Conservation (phyloP, 2,888 invertebrate species). For the Asteroscopus sphinx region DNA sequence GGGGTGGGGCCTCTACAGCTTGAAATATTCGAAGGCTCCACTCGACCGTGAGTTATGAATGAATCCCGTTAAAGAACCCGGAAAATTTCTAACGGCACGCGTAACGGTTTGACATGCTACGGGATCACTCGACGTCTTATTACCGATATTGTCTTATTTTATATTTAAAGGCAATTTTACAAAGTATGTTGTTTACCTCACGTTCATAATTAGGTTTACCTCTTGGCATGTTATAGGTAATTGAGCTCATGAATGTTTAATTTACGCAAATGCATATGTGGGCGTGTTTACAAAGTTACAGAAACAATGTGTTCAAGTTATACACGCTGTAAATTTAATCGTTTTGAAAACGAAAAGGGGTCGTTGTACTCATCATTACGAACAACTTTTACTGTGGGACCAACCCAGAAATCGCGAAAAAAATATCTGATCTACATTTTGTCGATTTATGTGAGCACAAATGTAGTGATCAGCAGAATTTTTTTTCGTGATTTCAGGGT, state of each 20-base stretch:
- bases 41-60: slow-evolving; percentile 89
- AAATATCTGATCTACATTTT: too few species aligned
- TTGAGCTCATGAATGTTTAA: slow-evolving; percentile 52
- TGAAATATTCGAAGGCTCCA: slow-evolving; percentile 89
- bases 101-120: slow-evolving; percentile 68
- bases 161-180: slow-evolving; percentile 24
- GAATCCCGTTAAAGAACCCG: slow-evolving; percentile 89
- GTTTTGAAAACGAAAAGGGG: too few species aligned
- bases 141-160: slow-evolving; percentile 48
- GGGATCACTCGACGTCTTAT: slow-evolving; percentile 58
- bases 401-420: too few species aligned
- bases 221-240: slow-evolving; percentile 38
- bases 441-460: too few species aligned
- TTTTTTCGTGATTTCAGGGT: too few species aligned
- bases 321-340: too few species aligned
- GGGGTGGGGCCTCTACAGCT: slow-evolving; percentile 82
- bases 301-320: slow-evolving; percentile 24
- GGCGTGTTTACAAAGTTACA: slow-evolving; percentile 31
- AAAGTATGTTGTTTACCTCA: slow-evolving; percentile 15
- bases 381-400: too few species aligned
- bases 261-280: slow-evolving; percentile 35
- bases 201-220: slow-evolving; percentile 24
- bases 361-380: too few species aligned
- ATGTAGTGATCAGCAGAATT: too few species aligned
- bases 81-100: slow-evolving; percentile 87